Percentiles rank a stretch among this genome's conserved stretches.
These are phyloP conservation scores for Semaprochilodus insignis DNA, from an alignment of 2,797 vertebrate genomes.

Conservation along the genomic window DNA sequence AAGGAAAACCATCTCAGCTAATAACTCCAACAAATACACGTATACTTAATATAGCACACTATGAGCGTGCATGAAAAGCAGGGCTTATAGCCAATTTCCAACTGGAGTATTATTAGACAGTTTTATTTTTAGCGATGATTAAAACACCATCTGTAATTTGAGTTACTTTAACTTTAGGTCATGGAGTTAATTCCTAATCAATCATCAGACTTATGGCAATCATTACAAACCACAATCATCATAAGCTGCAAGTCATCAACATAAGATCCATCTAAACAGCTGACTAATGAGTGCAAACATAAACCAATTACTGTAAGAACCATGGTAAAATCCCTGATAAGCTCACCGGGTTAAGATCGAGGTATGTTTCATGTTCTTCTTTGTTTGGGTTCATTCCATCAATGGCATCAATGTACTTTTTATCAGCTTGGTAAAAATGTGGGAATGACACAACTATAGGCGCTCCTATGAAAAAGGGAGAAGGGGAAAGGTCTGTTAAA, in stretches of 20 bases:
- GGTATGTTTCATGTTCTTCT: constrained; percentile 84
- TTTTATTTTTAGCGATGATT: not conserved
- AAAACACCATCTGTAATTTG: not conserved
- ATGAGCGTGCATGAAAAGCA: too few species aligned
- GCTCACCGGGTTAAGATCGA: constrained; percentile 83
- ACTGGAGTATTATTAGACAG: not conserved
- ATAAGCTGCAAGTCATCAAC: not conserved
- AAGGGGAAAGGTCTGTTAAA: not conserved
- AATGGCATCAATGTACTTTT: constrained; percentile 78
- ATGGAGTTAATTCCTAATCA: not conserved
- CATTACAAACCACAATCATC: not conserved
- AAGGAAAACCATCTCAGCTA: not conserved
- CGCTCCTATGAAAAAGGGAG: constrained; percentile 70
- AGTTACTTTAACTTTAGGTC: not conserved
- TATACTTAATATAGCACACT: not conserved
- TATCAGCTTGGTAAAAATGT: constrained; percentile 86
- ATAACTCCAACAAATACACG: not conserved
- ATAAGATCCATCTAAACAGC: not conserved
- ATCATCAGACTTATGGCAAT: not conserved
- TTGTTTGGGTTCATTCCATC: constrained; percentile 83
- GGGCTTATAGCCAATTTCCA: not conserved
- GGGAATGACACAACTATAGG: constrained; percentile 86
- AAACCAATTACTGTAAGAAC: not conserved
- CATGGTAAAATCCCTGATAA: not conserved
- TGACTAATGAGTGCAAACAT: not conserved